Conservation (phyloP, 2,888 invertebrate species). For the Mamestra brassicae region DNA sequence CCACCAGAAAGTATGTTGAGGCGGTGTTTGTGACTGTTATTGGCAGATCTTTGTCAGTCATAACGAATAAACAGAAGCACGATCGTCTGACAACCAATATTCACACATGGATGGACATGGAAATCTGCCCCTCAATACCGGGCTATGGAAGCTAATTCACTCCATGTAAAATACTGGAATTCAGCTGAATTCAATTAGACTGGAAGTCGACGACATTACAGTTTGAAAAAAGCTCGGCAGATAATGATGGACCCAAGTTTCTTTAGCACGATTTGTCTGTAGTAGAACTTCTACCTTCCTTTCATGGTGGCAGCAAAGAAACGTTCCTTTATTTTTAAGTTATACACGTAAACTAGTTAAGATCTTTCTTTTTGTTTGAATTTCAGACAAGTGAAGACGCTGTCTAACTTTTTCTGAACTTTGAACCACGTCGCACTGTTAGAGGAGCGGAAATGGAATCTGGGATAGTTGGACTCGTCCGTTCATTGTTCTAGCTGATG, state of each 20-base stretch:
- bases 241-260: not conserved
- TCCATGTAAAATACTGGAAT: no score
- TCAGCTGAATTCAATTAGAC: no score
- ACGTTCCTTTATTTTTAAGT: constrained; percentile 50
- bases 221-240: not conserved
- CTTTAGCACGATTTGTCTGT: not conserved
- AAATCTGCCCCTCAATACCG: no score
- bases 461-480: not conserved
- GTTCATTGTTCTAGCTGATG: not conserved
- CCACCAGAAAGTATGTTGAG: no score
- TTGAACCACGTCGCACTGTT: not conserved
- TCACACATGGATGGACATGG: no score
- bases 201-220: not conserved
- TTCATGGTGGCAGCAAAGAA: not conserved
- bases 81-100: no score
- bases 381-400: constrained; percentile 46
- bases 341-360: constrained; percentile 57
- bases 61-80: no score
- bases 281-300: not conserved
- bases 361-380: constrained; percentile 50
- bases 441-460: not conserved
- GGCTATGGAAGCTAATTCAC: no score
- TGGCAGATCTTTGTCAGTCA: no score
- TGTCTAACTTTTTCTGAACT: constrained; percentile 11
- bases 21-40: no score